A percentile compares a stretch with the other conserved stretches of the same genome.
phyloP scores from a whole-genome alignment of 2,888 invertebrate genomes.

The Erebia ligea region DNA sequence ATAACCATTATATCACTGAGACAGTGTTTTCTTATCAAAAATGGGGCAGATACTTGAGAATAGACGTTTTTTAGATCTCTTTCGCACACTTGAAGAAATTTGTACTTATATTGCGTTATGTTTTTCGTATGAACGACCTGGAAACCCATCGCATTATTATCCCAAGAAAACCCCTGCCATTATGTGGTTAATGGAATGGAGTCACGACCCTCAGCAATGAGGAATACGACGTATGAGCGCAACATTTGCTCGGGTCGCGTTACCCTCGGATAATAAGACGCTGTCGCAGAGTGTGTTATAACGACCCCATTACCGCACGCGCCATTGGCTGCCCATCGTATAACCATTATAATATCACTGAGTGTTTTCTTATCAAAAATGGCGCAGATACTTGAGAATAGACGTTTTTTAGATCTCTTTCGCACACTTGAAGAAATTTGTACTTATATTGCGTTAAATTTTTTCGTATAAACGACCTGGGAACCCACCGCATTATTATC shows the following conservation, averaged over 20 bases:
- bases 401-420: neutral
- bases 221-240: no score
- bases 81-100: neutral
- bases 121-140: no score
- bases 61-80: neutral
- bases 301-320: slow-evolving; percentile 23
- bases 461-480: no score
- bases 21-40: slow-evolving; percentile 20
- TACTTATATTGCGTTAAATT: no score
- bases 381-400: slow-evolving; percentile 6
- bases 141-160: no score
- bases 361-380: slow-evolving; percentile 20
- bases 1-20: slow-evolving; percentile 8
- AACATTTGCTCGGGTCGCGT: slow-evolving; percentile 67
- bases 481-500: no score
- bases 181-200: no score
- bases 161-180: no score
- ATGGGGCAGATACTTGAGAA: slow-evolving; percentile 6
- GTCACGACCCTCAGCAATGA: no score
- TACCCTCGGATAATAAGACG: slow-evolving; percentile 59
- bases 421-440: neutral
- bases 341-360: slow-evolving; percentile 9
- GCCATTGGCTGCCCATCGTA: slow-evolving; percentile 18
- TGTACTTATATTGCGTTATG: neutral
- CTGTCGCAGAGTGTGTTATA: slow-evolving; percentile 35